Evolutionary conservation across 2,113 vertebrate genomes (phyloP), one percentile per base, ranked within the genome.

Genomic region (Bos indicus): DNA sequence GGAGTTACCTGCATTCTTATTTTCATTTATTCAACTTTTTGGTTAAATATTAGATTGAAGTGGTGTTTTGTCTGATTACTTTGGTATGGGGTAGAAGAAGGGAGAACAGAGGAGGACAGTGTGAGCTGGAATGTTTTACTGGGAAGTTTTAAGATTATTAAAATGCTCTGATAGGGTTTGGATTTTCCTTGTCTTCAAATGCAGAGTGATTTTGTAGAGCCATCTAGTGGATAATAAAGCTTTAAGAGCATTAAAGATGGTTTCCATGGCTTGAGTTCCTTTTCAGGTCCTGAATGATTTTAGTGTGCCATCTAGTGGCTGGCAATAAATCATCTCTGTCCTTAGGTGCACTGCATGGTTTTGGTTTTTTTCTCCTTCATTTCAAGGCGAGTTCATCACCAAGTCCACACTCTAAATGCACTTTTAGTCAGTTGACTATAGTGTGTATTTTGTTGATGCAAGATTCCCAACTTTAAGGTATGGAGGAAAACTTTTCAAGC

Each of bases 221-320:
- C 99, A 99, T 97, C 99, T 99, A 98, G 98, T 97, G 99, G 97
- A 17, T 84, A 60, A 82, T 81, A 78, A 67, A 64, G 51, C 90
- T 97, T 8, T 74, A 83, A 87, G 90, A 92, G 36, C 83, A 2
- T 77, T 74, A 40, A 83, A 46, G 40, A 26, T 57, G 36, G 46
- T 56, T 86, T 62, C 25, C 33, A 3, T 5, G 43, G 36, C 30
- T 15, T 25, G 17, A 43, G n/a, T 10, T 71, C 46, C 43, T 81
- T 90, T 92, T 60, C 25, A 19, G 30, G 59, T 51, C 46, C 71
- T 52, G 36, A 56, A 28, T 90, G 94, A 67, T 64, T 95, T 82
- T 56, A 26, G 57, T 43, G 17, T 64, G 97, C 97, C 96, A 84
- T 92, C 97, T 97, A 57, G 97, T 92, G 96, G 97, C 5, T 4